Percentiles rank a stretch among this genome's conserved stretches.
Evolutionary conservation across 2,113 vertebrate species (phyloP).

Genomic region (Empidonax alnorum): DNA sequence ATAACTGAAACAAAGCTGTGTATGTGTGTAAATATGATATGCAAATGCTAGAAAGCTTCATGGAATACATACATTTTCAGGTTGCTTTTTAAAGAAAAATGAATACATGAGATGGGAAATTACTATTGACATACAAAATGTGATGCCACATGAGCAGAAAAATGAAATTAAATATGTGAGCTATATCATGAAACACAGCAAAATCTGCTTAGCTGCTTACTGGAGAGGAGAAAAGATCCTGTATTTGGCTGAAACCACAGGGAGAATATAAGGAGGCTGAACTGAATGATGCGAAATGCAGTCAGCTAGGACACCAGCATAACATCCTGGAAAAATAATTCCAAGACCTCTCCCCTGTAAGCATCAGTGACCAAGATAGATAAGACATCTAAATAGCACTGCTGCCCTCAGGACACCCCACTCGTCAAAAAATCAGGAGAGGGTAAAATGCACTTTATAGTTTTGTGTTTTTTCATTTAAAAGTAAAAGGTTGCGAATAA

Average conservation of each 20-base stretch:
- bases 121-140: neutral
- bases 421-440: neutral
- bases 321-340: neutral
- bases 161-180: neutral
- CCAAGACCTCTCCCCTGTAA: neutral
- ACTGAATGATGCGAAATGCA: neutral
- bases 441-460: neutral
- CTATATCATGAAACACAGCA: neutral
- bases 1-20: neutral
- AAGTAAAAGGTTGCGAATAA: neutral
- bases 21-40: neutral
- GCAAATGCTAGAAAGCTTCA: neutral
- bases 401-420: neutral
- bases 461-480: neutral
- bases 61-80: neutral
- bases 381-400: neutral
- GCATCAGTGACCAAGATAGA: neutral
- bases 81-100: neutral
- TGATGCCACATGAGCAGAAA: neutral
- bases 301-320: neutral
- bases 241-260: neutral
- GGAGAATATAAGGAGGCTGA: neutral
- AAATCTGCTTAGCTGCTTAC: neutral
- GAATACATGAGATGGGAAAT: neutral
- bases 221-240: neutral